These are phyloP conservation scores for Pipistrellus pygmaeus DNA, from an alignment of 2,797 vertebrate species.

Conservation along the genomic window DNA sequence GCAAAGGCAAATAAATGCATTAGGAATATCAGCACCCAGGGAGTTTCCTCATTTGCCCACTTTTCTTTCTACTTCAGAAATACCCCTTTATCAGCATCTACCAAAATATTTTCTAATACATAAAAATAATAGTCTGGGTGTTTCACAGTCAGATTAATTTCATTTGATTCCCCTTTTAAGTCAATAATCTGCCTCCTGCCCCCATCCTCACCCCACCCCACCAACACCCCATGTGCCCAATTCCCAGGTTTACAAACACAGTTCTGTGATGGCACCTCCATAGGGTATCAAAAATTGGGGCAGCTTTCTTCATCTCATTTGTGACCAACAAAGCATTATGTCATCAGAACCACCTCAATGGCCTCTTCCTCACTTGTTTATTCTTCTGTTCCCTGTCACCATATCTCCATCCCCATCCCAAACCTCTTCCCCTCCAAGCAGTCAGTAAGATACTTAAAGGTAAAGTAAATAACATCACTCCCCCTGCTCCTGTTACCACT, in stretches of 20 bases:
- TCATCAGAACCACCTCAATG: neutral
- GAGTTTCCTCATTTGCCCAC: neutral
- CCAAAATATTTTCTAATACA: neutral
- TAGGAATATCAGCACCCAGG: neutral
- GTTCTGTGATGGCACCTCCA: neutral
- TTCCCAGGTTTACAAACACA: neutral
- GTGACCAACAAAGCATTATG: neutral
- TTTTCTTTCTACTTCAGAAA: slow-evolving; percentile 13
- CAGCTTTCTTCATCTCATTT: neutral
- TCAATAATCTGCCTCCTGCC: neutral
- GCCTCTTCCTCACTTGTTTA: neutral
- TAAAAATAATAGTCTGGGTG: neutral
- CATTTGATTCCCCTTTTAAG: neutral
- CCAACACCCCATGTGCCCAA: neutral
- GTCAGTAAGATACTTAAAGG: neutral
- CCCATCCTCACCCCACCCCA: too few species aligned
- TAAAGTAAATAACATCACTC: neutral
- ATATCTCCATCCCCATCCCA: neutral
- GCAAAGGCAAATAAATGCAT: neutral
- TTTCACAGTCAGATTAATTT: neutral
- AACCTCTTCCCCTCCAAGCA: neutral
- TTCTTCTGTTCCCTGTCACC: neutral
- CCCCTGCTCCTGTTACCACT: neutral
- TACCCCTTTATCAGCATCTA: neutral
- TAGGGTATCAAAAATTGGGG: neutral